Evolutionary conservation across 2,113 vertebrate species (phyloP).

Genomic region (Excalfactoria chinensis): DNA sequence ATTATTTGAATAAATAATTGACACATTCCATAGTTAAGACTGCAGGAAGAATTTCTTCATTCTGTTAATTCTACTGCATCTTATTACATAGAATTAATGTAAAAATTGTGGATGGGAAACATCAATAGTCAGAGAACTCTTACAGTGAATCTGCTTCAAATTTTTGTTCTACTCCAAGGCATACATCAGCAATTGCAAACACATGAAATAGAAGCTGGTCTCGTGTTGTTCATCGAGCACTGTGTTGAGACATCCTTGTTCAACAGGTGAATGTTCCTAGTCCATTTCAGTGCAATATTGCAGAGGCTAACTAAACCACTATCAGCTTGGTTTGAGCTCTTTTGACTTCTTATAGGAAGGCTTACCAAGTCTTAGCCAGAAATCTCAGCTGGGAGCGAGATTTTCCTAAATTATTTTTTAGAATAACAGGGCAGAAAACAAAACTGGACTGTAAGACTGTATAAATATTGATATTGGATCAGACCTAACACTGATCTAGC

Average conservation of each 20-base stretch:
- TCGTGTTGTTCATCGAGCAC: background rate
- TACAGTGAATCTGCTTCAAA: background rate
- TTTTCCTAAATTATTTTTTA: background rate
- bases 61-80: background rate
- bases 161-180: background rate
- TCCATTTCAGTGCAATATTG: background rate
- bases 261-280: background rate
- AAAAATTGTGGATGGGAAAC: background rate
- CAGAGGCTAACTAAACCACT: background rate
- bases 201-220: background rate
- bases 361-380: background rate
- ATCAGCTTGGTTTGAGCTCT: background rate
- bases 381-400: background rate
- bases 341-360: background rate
- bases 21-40: background rate
- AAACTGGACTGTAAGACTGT: background rate
- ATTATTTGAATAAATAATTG: constrained; percentile 22
- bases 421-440: background rate
- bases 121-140: background rate
- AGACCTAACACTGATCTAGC: background rate
- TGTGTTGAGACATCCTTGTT: background rate
- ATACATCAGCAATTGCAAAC: background rate
- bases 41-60: background rate
- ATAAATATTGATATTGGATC: background rate
- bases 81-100: background rate